Base-by-base conservation (phyloP, 2,888 invertebrate species). In the Tinea trinotella region DNA sequence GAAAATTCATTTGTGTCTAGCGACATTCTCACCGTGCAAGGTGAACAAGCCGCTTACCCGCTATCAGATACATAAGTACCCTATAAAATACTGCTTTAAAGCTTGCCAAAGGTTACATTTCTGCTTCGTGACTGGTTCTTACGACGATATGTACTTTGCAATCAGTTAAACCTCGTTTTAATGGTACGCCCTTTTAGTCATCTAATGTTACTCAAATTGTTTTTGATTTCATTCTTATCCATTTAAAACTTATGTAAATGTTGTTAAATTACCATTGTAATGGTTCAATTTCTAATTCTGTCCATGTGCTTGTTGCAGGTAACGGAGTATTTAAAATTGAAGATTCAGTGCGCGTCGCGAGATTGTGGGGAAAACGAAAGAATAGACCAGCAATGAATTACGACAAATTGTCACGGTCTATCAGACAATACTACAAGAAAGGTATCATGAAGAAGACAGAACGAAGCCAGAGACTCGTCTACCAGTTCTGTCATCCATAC, bases 321-420 rank as follows among this genome's bases (percentile, higher is more conserved):
- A 94, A 93, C 78, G 98, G 98, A 56, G 94, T 99, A 44, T 99
- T 99, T 89, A 99, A 99, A 87, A 99, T 99, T 74, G 99, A 99
- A 79, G 98, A 99, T 83, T 98, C 98, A 9, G 96, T 97, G 20
- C 91, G 95, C 62, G 98, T 99, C 54, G 99, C 99, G n/a, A 90
- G 94, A 63, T 90, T 98, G 54, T 99, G 99, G 99, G 99, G 99
- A 58, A 93, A 95, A 67, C 90, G 99, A 60, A 99, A 99, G 84
- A 99, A 99, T 87, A 90, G 99, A 7, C 98, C 98, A 0, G 98
- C 98, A 20, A 99, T 99, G 99, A 99, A 99, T 88, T 99, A 99
- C 86, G 99, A 99, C 88, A 99, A 99, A 77, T 87, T 99, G 52
- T 98, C 97, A 60, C 90, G 99, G 55, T 98, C 98, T 63, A 97